These are phyloP conservation scores for Hippotragus niger DNA, from an alignment of 2,113 vertebrate species.

Conservation along the genomic window DNA sequence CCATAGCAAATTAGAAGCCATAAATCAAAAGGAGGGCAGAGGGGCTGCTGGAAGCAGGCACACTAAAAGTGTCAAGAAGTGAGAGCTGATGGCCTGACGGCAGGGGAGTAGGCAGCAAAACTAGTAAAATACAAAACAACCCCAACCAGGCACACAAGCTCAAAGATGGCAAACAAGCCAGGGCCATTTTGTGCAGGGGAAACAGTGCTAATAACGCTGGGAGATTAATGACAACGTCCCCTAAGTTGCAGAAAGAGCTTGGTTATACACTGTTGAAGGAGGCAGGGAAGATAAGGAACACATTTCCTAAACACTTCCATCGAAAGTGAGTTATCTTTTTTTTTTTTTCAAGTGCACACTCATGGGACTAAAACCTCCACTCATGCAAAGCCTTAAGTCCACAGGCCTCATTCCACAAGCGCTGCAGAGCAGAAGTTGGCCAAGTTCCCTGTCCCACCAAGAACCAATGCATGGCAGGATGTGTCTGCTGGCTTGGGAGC, in stretches of 20 bases:
- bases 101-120: conserved; percentile 56
- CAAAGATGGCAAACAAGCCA: conserved; percentile 20
- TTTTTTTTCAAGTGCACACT: neutral
- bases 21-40: conserved; percentile 68
- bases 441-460: neutral
- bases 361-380: neutral
- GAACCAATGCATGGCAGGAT: neutral
- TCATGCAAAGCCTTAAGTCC: neutral
- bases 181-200: neutral
- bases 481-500: neutral
- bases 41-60: conserved; percentile 63
- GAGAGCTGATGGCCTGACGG: conserved; percentile 57
- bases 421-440: neutral
- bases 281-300: neutral
- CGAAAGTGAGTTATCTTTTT: neutral
- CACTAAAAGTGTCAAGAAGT: conserved; percentile 73
- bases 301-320: conserved; percentile 16
- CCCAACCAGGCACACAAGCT: conserved; percentile 28
- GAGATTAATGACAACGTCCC: neutral
- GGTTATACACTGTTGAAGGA: neutral
- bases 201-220: neutral
- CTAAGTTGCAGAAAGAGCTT: neutral
- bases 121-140: conserved; percentile 60
- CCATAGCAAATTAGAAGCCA: conserved; percentile 67
- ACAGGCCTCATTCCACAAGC: neutral